Evolutionary conservation across 2,888 invertebrate genomes (phyloP).

Genomic region (Eilema sororculum): DNA sequence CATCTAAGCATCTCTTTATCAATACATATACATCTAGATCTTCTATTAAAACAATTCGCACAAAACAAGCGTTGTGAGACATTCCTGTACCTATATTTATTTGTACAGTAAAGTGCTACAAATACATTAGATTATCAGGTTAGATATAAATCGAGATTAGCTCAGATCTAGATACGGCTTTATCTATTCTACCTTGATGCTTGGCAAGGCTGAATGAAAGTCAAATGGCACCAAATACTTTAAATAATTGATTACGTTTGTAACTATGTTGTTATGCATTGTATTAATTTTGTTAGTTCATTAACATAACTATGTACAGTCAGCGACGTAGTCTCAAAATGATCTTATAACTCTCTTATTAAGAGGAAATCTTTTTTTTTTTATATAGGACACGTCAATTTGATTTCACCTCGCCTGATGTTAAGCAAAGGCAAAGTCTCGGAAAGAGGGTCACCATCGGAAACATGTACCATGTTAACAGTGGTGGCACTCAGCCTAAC

Average conservation of each 20-base stretch:
- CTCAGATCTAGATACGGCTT: constrained; percentile 12
- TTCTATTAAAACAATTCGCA: background rate
- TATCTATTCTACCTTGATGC: constrained; percentile 27
- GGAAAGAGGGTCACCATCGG: no score
- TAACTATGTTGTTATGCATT: constrained; percentile 22
- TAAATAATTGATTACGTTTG: constrained; percentile 41
- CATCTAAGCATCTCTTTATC: background rate
- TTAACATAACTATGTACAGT: constrained; percentile 27
- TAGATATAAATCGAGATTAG: constrained; percentile 14
- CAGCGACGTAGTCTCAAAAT: no score
- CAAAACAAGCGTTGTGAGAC: constrained; percentile 23
- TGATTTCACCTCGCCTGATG: no score
- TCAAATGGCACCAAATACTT: constrained; percentile 35
- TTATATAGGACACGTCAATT: no score
- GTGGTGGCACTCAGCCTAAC: no score
- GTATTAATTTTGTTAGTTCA: constrained; percentile 39
- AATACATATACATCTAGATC: background rate
- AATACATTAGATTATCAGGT: constrained; percentile 17
- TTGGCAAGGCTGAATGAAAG: constrained; percentile 49
- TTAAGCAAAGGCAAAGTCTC: no score
- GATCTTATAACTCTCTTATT: no score
- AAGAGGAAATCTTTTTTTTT: no score
- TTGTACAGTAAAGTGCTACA: constrained; percentile 16
- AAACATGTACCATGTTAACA: no score
- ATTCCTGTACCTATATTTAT: constrained; percentile 20